Base-by-base conservation (phyloP, 2,888 invertebrate species). In the Nymphalis polychloros region DNA sequence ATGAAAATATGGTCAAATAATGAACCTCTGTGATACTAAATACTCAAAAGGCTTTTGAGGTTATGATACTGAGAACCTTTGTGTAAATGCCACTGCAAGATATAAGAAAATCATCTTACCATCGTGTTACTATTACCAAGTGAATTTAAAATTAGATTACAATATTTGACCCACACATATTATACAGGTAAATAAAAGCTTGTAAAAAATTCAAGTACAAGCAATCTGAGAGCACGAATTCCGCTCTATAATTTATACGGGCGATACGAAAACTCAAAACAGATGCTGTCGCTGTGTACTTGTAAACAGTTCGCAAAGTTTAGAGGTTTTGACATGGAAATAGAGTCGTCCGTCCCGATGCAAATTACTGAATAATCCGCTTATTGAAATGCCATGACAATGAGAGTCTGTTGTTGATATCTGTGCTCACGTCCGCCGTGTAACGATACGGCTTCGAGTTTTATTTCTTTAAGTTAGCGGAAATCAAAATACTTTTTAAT, bases 351-450 rank as follows among this genome's bases (percentile, higher is more conserved):
- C 80, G 77, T 79, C 80, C 77, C 73, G 84, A 89, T 89, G 89
- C 86, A 89, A 88, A 89, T 89, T 81, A 79, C 81, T 82, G 89
- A 84, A 87, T 87, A 88, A 88, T 87, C 85, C 78, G 80, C 84
- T 84, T 85, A 86, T 88, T 86, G 84, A 84, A 84, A 86, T 85
- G 83, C 84, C 79, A 79, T 77, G 78, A 84, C 84, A 85, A 84
- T 84, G 83, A 71, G 59, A 63, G 63, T 61, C 67, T 64, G 66
- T 67, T 68, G 70, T 66, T 61, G 55, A 69, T 64, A 64, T 64
- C 64, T 48, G 49, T 50, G 60, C 64, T 62, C 55, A 48, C 53
- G 60, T 66, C 53, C 48, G 66, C 55, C 53, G 35, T 50, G 48
- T 49, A 23, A 23, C 49, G 49, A 31, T 1, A 55, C 31, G 19